Conservation (phyloP, 2,888 invertebrate species). For the Odontocolon sp. region DNA sequence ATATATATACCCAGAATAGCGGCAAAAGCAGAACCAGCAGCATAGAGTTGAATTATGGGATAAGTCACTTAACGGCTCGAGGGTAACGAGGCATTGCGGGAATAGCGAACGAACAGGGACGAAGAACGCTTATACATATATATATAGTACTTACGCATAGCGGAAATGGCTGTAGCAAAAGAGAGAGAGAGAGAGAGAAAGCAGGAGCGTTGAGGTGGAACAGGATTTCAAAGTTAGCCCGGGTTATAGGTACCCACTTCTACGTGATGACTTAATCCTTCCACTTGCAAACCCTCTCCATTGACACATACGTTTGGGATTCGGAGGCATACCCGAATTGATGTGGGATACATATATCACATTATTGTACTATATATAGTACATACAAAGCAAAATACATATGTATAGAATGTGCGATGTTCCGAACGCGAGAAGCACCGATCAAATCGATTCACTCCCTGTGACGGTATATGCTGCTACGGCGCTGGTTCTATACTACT, state of each 20-base stretch:
- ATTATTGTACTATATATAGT: background rate
- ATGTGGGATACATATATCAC: background rate
- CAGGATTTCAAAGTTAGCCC: conserved; percentile 40
- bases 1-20: background rate
- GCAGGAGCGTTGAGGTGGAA: conserved; percentile 16
- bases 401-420: background rate
- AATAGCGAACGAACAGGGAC: conserved; percentile 27
- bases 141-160: background rate
- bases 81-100: conserved; percentile 24
- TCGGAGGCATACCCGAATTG: background rate
- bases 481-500: conserved; percentile 11
- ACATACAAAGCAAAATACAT: too few species aligned
- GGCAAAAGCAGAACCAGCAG: background rate
- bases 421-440: conserved; percentile 14
- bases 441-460: conserved; percentile 48
- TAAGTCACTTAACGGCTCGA: conserved; percentile 37
- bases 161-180: background rate
- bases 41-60: conserved; percentile 27
- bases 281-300: background rate
- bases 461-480: conserved; percentile 16
- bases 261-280: conserved; percentile 35
- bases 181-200: background rate
- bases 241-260: background rate
- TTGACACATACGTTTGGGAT: background rate
- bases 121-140: background rate